phyloP scores from a whole-genome alignment of 2,797 vertebrate genomes.

The Poeciliopsis gracilis region DNA sequence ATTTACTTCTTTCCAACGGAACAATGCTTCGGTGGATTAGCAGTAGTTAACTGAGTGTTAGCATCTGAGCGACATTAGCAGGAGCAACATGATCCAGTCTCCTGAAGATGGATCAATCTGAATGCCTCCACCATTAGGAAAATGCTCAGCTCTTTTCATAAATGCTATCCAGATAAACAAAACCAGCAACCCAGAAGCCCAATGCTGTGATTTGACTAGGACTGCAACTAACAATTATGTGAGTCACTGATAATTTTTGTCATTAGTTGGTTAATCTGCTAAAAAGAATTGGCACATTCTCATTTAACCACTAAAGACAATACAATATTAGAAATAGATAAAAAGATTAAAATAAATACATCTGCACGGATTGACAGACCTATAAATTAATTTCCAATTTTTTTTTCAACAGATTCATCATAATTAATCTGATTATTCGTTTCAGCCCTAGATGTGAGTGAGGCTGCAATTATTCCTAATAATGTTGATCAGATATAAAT shows the following conservation, averaged over 20 bases:
- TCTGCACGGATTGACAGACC: too few species aligned
- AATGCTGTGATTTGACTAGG: conserved; percentile 19
- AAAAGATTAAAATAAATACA: too few species aligned
- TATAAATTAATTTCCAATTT: too few species aligned
- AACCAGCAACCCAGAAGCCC: neutral
- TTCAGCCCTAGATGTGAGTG: conserved; percentile 11
- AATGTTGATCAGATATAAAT: conserved; percentile 34
- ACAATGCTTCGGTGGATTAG: conserved; percentile 26
- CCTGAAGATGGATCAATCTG: conserved; percentile 17
- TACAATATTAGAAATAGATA: too few species aligned
- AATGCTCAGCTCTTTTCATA: conserved; percentile 15
- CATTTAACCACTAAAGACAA: too few species aligned
- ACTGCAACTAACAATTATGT: too few species aligned
- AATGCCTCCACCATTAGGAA: conserved; percentile 6
- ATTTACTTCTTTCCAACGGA: conserved; percentile 36
- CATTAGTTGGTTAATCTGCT: too few species aligned
- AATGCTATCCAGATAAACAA: neutral
- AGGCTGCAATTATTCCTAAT: conserved; percentile 41
- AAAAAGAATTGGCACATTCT: too few species aligned
- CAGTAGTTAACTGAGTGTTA: conserved; percentile 7
- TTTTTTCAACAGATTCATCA: too few species aligned
- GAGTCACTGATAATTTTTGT: too few species aligned
- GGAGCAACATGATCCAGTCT: conserved; percentile 7
- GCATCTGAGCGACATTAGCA: conserved; percentile 20
- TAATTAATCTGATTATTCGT: too few species aligned